Evolutionary conservation across 2,888 invertebrate genomes (phyloP), one percentile per base, ranked within the genome.

Genomic region (Aleiodes leptofemur): DNA sequence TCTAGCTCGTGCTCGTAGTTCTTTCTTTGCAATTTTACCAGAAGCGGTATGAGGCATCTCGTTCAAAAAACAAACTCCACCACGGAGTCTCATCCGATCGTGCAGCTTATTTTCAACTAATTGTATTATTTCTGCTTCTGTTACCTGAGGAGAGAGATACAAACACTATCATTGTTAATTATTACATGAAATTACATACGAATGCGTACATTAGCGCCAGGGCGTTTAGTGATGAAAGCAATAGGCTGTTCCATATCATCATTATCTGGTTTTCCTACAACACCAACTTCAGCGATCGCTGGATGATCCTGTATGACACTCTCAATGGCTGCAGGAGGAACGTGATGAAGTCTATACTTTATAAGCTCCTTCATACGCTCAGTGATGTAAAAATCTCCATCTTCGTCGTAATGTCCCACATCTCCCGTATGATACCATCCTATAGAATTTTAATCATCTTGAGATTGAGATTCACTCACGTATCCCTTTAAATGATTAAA

Each of bases 341-440:
- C 82, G 3, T 88, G 89, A 72, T 83, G 68, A 6, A 85, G 86
- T 57, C 82, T 78, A 14, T 84, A 86, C 77, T 88, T 89, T 8
- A 90, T 82, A 9, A 88, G 48, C 43, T 87, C 87, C 61, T 88
- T 87, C 1, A 88, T 48, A 74, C 89, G 80, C 31, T 88, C 89
- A 0, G 86, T 59, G 38, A 87, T 80, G 13, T 82, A 88, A 2
- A 88, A 9, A 53, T 87, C 81, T 0, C 85, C 86, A 1, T 84
- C 80, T 5, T 86, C 83, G 38, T 86, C 84, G 43, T 83, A 83
- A 59, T 86, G 86, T 9, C 80, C 84, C 3, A 88, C 73, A 76
- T 90, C 90, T 8, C 89, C 89, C 0, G 87, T 81, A n/a, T 85
- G 87, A 16, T 86, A n/a, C 87, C 87, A 90, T 3, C 86, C 86